Evolutionary conservation across 2,797 vertebrate species (phyloP).

Genomic region (Aselliscus stoliczkanus): DNA sequence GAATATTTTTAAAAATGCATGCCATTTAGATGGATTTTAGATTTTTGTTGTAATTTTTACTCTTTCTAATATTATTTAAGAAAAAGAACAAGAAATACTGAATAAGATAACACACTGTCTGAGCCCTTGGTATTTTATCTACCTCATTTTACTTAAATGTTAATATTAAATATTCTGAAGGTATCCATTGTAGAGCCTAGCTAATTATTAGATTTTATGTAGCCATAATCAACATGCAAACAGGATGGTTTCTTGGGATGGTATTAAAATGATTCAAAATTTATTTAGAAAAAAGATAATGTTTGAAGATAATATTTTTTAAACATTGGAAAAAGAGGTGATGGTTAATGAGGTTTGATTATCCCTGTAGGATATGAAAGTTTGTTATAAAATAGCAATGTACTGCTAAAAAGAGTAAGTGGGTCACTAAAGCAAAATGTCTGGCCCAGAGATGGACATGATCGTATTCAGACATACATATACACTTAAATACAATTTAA

Average conservation of each 20-base stretch:
- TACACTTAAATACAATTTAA: not conserved
- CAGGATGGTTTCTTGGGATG: not conserved
- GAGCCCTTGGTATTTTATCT: not conserved
- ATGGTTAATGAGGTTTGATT: not conserved
- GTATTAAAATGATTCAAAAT: constrained; percentile 15
- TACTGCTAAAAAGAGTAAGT: not conserved
- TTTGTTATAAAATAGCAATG: not conserved
- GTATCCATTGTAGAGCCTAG: not conserved
- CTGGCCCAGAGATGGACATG: not conserved
- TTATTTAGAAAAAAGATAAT: constrained; percentile 19
- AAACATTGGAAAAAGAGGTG: not conserved
- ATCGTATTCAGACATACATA: not conserved
- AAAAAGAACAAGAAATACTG: not conserved
- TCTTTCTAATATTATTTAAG: not conserved
- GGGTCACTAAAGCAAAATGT: not conserved
- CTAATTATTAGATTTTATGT: constrained; percentile 24
- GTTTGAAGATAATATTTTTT: not conserved
- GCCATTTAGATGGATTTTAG: not conserved
- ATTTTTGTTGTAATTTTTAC: not conserved
- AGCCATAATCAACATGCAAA: not conserved
- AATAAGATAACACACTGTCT: not conserved
- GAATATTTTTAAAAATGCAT: not conserved
- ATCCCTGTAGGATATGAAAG: not conserved
- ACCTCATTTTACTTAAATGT: constrained; percentile 22
- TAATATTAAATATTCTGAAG: constrained; percentile 25